phyloP scores from a whole-genome alignment of 2,113 vertebrate species.

The Amphilophus citrinellus region DNA sequence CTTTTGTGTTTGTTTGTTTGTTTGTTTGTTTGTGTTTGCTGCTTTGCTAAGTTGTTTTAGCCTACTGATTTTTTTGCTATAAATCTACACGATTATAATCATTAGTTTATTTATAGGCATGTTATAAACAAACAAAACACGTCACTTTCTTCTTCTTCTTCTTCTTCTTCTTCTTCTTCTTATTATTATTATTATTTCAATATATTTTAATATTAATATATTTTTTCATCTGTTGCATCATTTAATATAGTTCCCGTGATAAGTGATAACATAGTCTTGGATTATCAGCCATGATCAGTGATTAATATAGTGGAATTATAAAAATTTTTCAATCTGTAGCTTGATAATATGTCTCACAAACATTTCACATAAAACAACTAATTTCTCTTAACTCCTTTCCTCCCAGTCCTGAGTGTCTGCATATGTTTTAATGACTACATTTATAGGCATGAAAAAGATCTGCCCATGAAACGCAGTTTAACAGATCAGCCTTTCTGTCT shows the following conservation, averaged over 20 bases:
- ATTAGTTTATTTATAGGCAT: background rate
- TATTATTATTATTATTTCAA: background rate
- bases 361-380: background rate
- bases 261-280: background rate
- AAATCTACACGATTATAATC: background rate
- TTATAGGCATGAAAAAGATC: background rate
- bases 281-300: background rate
- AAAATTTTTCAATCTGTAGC: background rate
- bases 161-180: too few relatives aligned
- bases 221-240: background rate
- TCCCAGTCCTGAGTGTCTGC: background rate
- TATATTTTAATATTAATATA: too few relatives aligned
- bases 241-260: background rate
- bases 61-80: background rate
- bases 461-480: background rate
- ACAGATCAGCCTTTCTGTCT: background rate
- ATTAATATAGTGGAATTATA: background rate
- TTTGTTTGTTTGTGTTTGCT: background rate
- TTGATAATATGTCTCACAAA: background rate
- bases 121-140: too few relatives aligned
- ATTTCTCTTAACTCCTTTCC: constrained; percentile 11
- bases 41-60: background rate
- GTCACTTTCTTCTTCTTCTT: too few relatives aligned
- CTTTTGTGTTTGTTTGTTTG: background rate
- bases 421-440: background rate